Evolutionary conservation across 2,113 vertebrate genomes (phyloP).

Genomic region (Elephantulus edwardii): DNA sequence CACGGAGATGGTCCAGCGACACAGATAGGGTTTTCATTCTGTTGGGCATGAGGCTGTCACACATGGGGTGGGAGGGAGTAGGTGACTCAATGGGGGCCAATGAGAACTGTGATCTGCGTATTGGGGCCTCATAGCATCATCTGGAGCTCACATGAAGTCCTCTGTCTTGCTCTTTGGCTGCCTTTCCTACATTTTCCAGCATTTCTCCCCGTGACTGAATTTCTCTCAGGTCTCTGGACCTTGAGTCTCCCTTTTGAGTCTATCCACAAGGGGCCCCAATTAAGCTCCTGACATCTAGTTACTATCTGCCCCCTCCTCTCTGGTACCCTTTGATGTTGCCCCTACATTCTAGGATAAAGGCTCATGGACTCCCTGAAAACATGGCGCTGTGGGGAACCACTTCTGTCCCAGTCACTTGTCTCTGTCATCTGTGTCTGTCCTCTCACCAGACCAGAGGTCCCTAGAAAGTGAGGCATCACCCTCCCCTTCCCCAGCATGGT

Average conservation of each 20-base stretch:
- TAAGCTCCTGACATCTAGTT: background rate
- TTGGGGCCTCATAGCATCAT: no score
- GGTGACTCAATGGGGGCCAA: background rate
- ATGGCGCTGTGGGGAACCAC: fast-evolving
- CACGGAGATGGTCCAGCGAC: background rate
- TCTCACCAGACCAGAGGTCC: background rate
- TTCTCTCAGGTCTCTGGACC: background rate
- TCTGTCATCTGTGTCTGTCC: background rate
- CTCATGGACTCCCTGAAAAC: background rate
- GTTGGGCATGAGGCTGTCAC: background rate
- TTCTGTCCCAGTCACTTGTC: background rate
- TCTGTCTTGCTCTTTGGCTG: fast-evolving
- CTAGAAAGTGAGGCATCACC: no score
- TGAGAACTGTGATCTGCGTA: no score
- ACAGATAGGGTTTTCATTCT: background rate
- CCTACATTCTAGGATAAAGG: no score
- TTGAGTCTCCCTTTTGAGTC: background rate
- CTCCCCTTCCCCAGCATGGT: no score
- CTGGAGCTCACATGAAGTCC: no score
- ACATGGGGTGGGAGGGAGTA: background rate
- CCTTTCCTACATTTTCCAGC: background rate
- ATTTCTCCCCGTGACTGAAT: background rate
- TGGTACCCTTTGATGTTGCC: background rate
- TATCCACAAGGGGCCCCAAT: background rate
- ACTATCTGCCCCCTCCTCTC: fast-evolving